A percentile compares a stretch with the other conserved stretches of the same genome.
phyloP scores from a whole-genome alignment of 2,797 vertebrate genomes.

The Sylvilagus floridanus region DNA sequence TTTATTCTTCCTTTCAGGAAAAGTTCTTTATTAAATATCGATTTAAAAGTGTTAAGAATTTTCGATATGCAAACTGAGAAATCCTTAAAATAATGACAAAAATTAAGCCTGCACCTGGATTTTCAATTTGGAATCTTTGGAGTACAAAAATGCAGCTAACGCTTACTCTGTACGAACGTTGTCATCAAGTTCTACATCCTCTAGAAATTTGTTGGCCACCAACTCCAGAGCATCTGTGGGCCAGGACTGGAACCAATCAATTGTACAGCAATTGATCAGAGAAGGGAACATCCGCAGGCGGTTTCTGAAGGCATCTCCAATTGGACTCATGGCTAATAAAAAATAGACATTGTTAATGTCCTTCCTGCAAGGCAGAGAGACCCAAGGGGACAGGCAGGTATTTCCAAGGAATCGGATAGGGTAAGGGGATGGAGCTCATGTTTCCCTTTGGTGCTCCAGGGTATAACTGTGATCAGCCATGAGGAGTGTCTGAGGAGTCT shows the following conservation, averaged over 20 bases:
- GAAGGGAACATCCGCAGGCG: slow-evolving; percentile 97
- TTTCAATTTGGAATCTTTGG: slow-evolving; percentile 11
- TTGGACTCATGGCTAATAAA: slow-evolving; percentile 94
- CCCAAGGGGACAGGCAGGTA: not conserved
- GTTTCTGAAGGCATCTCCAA: slow-evolving; percentile 95
- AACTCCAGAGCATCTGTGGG: slow-evolving; percentile 96
- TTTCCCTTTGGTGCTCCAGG: not conserved
- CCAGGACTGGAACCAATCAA: slow-evolving; percentile 98
- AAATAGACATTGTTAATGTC: slow-evolving; percentile 60
- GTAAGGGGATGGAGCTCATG: not conserved
- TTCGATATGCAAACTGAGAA: not conserved
- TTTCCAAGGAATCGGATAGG: not conserved
- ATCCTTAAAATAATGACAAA: slow-evolving; percentile 32
- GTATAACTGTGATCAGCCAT: not conserved
- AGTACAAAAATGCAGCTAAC: not conserved
- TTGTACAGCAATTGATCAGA: slow-evolving; percentile 97
- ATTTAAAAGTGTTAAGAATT: slow-evolving; percentile 9
- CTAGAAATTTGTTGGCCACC: slow-evolving; percentile 96
- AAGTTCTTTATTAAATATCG: slow-evolving; percentile 43
- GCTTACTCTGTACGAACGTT: slow-evolving; percentile 91
- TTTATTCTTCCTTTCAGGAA: slow-evolving; percentile 29
- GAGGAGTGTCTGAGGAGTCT: not conserved
- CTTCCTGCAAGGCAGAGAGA: not conserved
- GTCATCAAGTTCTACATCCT: slow-evolving; percentile 94
- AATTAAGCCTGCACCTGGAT: not conserved